Base-by-base conservation (phyloP, 1,140 invertebrate genomes). In the Drosophila ambigua region DNA sequence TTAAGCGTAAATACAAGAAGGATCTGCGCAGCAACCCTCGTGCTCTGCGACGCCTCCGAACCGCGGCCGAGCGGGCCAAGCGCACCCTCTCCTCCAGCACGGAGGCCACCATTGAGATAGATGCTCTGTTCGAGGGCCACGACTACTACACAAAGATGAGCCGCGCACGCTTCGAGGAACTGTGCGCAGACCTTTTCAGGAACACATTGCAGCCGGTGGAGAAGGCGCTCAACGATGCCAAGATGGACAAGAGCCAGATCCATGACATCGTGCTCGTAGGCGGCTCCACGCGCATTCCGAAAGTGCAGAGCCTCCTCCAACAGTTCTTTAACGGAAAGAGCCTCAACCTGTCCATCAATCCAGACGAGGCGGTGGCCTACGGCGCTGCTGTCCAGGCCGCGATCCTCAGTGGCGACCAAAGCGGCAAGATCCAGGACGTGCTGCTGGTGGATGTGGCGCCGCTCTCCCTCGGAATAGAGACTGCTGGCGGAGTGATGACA, bases 111-210 rank as follows among this genome's bases (percentile, higher is more conserved):
- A 92, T 96, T 67, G 95, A 96, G 93, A 95, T 96, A 50, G 95
- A 96, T 80, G 95, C 95, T 4, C 87, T 96, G 26, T 94, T 94
- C 64, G 95, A 96, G 66, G 95, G 95, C 8, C 93, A 96, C 35
- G 97, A 98, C 91, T 97, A 97, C 92, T 97, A 97, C 92, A 96
- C 96, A 0, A 96, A 95, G 88, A 94, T 98, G 41, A 95, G 96
- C 23, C 93, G 97, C 75, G 97, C 97, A 6, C 93, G 96, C 43
- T 97, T 97, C 89, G 97, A 98, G 92, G 97, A 98, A 92, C 92
- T 98, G 24, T 96, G 96, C 90, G 95, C 95, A 54, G 97, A 98
- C 93, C 93, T 98, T 39, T 96, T 96, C 92, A 92, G 94, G 66
- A 91, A 92, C 16, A 96, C 95, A 8, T 80, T 96, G 53, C 92